Conservation (phyloP, 2,888 invertebrate genomes). For the Tachina fera region DNA sequence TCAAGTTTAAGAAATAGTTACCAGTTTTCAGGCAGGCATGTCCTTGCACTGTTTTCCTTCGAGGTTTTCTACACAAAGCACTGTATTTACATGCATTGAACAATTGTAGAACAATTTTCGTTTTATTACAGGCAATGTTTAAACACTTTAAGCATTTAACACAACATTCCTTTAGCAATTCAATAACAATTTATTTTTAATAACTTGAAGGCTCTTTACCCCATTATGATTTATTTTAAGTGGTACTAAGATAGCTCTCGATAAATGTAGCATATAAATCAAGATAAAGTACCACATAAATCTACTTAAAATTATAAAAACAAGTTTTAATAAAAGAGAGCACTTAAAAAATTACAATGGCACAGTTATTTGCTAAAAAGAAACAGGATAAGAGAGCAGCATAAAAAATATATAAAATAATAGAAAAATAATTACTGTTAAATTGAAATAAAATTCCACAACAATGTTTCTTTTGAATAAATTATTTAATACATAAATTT, state of each 20-base stretch:
- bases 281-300: slow-evolving; percentile 11
- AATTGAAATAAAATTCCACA: not conserved
- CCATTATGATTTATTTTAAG: slow-evolving; percentile 15
- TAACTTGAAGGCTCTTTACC: not conserved
- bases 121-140: no score
- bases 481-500: not conserved
- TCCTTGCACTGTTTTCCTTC: no score
- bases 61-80: no score
- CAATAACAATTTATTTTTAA: not conserved
- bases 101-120: no score
- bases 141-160: no score
- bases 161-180: not conserved
- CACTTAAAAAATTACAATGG: not conserved
- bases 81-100: no score
- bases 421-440: not conserved
- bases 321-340: not conserved
- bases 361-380: not conserved
- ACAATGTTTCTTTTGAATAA: not conserved
- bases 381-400: no score
- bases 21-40: no score
- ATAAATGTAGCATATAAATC: slow-evolving; percentile 11
- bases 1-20: no score
- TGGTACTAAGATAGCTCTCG: slow-evolving; percentile 5
- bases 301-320: slow-evolving; percentile 1
- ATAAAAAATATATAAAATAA: not conserved